Evolutionary conservation across 92 coral and sea anemone genomes (phyloP), one percentile per base, ranked within the genome.

Genomic region (Metridium senile): DNA sequence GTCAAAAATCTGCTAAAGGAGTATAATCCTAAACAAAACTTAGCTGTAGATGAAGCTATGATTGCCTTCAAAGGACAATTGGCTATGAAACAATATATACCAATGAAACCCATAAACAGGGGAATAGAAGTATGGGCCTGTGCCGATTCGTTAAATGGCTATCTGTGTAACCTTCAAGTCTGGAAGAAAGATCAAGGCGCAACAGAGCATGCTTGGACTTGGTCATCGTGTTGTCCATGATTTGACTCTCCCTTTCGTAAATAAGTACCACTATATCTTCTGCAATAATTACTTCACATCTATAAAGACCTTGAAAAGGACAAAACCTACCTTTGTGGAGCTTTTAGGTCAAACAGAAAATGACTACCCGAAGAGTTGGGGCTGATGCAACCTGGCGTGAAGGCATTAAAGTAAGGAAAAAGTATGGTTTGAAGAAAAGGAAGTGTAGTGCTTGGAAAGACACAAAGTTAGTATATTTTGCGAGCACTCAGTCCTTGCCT

Each of bases 371-470:
- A 32, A 10, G 65, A 59, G 9, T 28, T 61, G 58, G 21, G 72
- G 34, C 30, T 75, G 32, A 43, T 75, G 53, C 32, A 78, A 31
- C 28, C 27, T 6, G 31, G 22, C 1, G 30, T 59, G 2, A 59
- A 59, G 17, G 27, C 65, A 28, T 26, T 63, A 0, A n/a, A 33
- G 21, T 0, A 29, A 26, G 27, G 58, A 69, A 43, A 77, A 85
- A 26, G 72, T 68, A 13, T 33, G 68, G 74, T 39, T 66, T 43
- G 28, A 70, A 49, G 46, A 51, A 58, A 22, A 68, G 77, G 32
- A 34, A 76, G 58, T 27, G 26, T 79, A 1, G 84, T 85, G 79
- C 71, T 33, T 88, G 93, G 86, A 84, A 88, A 61, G 93, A 88
- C 35, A 88, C 68, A 53, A 81, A 74, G 64, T 63, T 34, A 29